These are phyloP conservation scores for Erynnis tages DNA, from an alignment of 2,888 invertebrate genomes.

Conservation along the genomic window DNA sequence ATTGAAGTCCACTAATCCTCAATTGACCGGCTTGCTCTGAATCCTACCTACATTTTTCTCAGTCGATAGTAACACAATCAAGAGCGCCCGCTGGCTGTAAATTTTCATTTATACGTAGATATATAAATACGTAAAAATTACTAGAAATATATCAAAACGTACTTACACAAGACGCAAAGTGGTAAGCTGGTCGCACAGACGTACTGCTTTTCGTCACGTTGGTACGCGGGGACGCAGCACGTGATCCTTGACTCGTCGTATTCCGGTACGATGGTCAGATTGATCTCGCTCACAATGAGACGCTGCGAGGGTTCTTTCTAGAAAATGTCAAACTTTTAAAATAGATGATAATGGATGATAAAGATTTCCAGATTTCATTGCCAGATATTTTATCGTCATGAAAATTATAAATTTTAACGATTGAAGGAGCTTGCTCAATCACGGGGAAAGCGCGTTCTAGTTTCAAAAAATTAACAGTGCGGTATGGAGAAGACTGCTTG, in stretches of 20 bases:
- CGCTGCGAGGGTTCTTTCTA: constrained; percentile 62
- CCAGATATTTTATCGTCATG: no score
- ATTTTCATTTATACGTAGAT: not conserved
- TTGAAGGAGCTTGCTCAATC: no score
- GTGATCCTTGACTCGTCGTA: constrained; percentile 63
- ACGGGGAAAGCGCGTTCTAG: no score
- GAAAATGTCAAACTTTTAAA: not conserved
- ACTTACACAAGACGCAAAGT: constrained; percentile 63
- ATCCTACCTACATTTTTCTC: no score
- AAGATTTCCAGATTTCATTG: no score
- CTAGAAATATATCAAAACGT: not conserved
- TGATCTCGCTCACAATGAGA: constrained; percentile 59
- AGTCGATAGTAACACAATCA: no score
- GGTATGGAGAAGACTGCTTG: no score
- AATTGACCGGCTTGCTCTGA: no score
- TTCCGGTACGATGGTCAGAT: constrained; percentile 48
- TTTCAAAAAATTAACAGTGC: no score
- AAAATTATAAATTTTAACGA: no score
- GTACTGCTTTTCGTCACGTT: constrained; percentile 42
- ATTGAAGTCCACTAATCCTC: no score
- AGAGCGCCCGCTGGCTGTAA: no score
- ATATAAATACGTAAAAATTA: not conserved
- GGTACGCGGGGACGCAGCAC: constrained; percentile 63
- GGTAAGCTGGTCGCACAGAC: constrained; percentile 59
- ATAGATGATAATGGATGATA: not conserved